A percentile compares a stretch with the other conserved stretches of the same genome.
These are phyloP conservation scores for Diprion similis DNA, from an alignment of 1,140 invertebrate genomes.

Conservation along the genomic window DNA sequence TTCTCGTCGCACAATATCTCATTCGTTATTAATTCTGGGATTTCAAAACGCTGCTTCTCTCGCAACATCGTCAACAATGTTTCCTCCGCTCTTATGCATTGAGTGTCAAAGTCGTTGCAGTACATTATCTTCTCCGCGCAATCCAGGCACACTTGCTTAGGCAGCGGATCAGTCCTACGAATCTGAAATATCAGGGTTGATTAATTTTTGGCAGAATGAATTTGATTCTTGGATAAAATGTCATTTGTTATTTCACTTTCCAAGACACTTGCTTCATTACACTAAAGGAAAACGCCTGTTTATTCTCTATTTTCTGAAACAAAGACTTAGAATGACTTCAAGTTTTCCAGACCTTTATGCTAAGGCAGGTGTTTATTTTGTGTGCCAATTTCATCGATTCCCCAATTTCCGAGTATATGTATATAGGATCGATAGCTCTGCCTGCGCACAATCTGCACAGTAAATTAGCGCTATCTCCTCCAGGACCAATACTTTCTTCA, in stretches of 20 bases:
- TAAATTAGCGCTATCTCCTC: neutral
- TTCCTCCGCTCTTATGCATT: constrained; percentile 36
- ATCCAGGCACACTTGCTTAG: constrained; percentile 35
- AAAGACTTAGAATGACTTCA: no score
- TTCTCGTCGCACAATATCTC: constrained; percentile 18
- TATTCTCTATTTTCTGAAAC: no score
- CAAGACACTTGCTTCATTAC: no score
- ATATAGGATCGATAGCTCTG: constrained; percentile 36
- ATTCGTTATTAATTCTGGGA: constrained; percentile 4
- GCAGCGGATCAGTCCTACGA: constrained; percentile 40
- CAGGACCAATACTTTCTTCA: constrained; percentile 1
- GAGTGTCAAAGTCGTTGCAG: constrained; percentile 38
- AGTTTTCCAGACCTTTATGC: constrained; percentile 36
- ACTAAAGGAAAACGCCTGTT: no score
- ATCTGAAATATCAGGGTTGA: constrained; percentile 36
- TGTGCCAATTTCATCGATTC: constrained; percentile 40
- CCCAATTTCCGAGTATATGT: constrained; percentile 43
- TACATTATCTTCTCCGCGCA: constrained; percentile 40
- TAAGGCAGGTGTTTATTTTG: constrained; percentile 44
- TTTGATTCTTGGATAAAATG: no score
- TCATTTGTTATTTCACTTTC: no score
- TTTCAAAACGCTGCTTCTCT: constrained; percentile 25
- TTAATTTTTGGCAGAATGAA: constrained; percentile 35
- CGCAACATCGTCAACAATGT: constrained; percentile 33
- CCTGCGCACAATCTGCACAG: constrained; percentile 37